Percentiles rank a stretch among this genome's conserved stretches.
phyloP scores from a whole-genome alignment of 2,797 vertebrate genomes.

The Onychomys arenicola region DNA sequence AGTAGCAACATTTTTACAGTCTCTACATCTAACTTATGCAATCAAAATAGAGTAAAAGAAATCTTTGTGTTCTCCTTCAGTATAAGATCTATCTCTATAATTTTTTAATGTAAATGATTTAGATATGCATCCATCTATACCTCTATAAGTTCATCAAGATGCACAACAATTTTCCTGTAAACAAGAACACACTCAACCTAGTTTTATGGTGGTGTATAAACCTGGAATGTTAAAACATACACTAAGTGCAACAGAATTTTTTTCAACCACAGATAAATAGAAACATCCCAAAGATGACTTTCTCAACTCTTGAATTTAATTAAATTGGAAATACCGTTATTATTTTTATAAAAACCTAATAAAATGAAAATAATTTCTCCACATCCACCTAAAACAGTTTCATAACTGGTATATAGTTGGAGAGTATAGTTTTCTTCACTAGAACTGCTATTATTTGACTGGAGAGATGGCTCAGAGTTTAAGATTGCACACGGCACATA shows the following conservation, averaged over 20 bases:
- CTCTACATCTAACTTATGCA: slow-evolving; percentile 2
- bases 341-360: not conserved
- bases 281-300: not conserved
- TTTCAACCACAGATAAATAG: not conserved
- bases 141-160: not conserved
- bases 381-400: not conserved
- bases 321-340: not conserved
- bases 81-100: not conserved
- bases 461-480: not conserved
- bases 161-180: not conserved
- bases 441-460: not conserved
- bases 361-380: not conserved
- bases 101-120: slow-evolving; percentile 59
- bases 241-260: not conserved
- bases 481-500: too few species aligned
- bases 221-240: not conserved
- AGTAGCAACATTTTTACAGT: not conserved
- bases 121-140: not conserved
- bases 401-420: not conserved
- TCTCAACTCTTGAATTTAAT: not conserved
- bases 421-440: not conserved
- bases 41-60: not conserved
- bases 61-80: not conserved
- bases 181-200: not conserved
- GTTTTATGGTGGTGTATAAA: not conserved